phyloP scores from a whole-genome alignment of 2,888 invertebrate species.

The Mechanitis mazaeus region DNA sequence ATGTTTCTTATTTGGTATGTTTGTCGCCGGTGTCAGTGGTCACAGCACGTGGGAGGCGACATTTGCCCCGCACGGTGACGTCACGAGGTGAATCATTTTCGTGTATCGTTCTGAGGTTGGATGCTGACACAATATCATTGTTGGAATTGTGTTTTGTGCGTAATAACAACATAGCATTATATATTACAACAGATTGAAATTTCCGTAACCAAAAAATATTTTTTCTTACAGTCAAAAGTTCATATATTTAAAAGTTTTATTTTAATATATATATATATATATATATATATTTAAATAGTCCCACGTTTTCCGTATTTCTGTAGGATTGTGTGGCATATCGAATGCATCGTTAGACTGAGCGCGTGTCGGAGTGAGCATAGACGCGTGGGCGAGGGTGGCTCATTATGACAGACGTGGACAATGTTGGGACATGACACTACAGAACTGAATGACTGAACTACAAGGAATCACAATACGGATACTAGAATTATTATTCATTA shows the following conservation, averaged over 20 bases:
- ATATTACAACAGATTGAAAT: background rate
- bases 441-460: slow-evolving; percentile 4
- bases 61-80: slow-evolving; percentile 65
- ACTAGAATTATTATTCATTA: too few relatives aligned
- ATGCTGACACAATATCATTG: slow-evolving; percentile 4
- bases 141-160: background rate
- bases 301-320: background rate
- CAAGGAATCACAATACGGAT: too few relatives aligned
- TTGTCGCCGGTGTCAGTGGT: slow-evolving; percentile 38
- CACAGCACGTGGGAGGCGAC: slow-evolving; percentile 61
- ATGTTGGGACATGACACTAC: slow-evolving; percentile 21
- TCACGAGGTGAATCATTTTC: slow-evolving; percentile 48
- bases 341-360: slow-evolving; percentile 14
- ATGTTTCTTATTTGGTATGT: slow-evolving; percentile 44
- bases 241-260: too few relatives aligned
- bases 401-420: slow-evolving; percentile 30
- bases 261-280: too few relatives aligned
- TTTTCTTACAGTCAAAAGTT: too few relatives aligned
- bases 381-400: slow-evolving; percentile 23
- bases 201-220: background rate
- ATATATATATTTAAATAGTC: background rate
- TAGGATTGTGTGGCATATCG: slow-evolving; percentile 4
- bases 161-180: slow-evolving; percentile 2
- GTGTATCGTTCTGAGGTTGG: slow-evolving; percentile 40
- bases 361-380: slow-evolving; percentile 35